phyloP scores from a whole-genome alignment of 2,113 vertebrate species.

The Girardinichthys multiradiatus region DNA sequence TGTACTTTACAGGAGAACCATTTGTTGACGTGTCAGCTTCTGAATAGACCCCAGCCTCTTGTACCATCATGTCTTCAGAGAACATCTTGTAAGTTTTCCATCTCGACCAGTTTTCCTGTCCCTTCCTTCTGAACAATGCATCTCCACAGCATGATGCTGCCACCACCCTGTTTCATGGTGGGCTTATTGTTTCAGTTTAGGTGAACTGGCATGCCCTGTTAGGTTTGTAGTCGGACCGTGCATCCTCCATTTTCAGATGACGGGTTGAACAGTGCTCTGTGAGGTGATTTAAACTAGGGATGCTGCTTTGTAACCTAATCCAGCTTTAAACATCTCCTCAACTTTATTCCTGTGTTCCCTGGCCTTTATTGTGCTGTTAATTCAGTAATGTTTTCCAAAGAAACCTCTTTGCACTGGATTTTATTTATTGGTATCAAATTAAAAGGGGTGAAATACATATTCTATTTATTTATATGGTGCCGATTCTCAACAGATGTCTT shows the following conservation, averaged over 20 bases:
- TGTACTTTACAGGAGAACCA: constrained; percentile 31
- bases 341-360: no score
- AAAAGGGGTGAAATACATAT: background rate
- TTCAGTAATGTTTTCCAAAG: no score
- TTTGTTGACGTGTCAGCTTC: background rate
- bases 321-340: background rate
- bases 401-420: background rate
- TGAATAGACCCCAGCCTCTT: background rate
- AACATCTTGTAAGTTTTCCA: constrained; percentile 70
- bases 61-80: constrained; percentile 72
- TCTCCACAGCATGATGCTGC: background rate
- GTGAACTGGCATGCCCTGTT: no score
- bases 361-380: no score
- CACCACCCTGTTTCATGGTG: background rate
- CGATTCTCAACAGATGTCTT: background rate
- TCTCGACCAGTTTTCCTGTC: background rate
- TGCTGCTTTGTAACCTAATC: background rate
- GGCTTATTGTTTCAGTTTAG: background rate
- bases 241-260: no score
- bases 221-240: no score
- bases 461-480: background rate
- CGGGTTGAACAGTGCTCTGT: no score
- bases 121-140: background rate
- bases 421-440: background rate
- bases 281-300: no score